These are phyloP conservation scores for Dioctria rufipes DNA, from an alignment of 2,888 invertebrate genomes.

Conservation along the genomic window DNA sequence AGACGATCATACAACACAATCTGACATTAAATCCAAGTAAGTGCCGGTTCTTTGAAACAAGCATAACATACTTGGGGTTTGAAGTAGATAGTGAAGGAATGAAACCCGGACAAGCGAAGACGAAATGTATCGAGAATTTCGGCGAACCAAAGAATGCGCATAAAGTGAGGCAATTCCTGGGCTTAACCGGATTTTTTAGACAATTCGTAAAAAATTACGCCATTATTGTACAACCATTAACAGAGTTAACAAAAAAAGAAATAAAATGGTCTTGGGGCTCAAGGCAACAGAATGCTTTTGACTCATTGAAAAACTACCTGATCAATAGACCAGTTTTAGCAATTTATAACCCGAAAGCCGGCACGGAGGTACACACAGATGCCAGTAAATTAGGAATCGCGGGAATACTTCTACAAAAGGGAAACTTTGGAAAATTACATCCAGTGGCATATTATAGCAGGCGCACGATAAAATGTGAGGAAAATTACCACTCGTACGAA, in stretches of 20 bases:
- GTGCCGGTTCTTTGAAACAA: constrained; percentile 59
- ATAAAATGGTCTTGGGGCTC: too few species aligned
- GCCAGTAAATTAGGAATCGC: constrained; percentile 61
- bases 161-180: constrained; percentile 62
- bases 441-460: too few species aligned
- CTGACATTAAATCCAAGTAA: constrained; percentile 51
- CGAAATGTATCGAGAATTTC: constrained; percentile 59
- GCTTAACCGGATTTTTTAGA: constrained; percentile 62
- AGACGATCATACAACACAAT: too few species aligned
- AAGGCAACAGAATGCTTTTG: constrained; percentile 55
- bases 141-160: constrained; percentile 60
- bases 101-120: constrained; percentile 61
- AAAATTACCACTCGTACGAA: too few species aligned
- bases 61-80: constrained; percentile 61
- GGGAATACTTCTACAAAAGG: constrained; percentile 61
- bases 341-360: constrained; percentile 57
- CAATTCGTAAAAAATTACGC: constrained; percentile 61
- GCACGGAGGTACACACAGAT: too few species aligned
- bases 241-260: constrained; percentile 39
- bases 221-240: constrained; percentile 59
- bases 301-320: constrained; percentile 39
- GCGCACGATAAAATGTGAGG: too few species aligned
- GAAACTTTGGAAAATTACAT: constrained; percentile 40
- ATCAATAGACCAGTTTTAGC: constrained; percentile 57
- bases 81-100: constrained; percentile 61